Evolutionary conservation across 2,888 invertebrate species (phyloP), one percentile per base, ranked within the genome.

Genomic region (Callyntrura sp.): DNA sequence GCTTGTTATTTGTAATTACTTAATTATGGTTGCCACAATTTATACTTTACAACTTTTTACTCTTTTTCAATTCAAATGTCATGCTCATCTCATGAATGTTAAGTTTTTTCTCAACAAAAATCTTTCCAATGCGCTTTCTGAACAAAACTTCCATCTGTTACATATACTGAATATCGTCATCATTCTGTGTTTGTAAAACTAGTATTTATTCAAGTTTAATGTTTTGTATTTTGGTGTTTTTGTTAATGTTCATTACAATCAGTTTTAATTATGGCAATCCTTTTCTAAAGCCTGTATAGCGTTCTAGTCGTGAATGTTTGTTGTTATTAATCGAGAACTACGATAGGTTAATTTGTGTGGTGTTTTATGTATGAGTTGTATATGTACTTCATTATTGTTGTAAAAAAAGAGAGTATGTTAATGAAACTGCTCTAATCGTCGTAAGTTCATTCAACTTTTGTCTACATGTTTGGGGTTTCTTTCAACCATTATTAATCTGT

Each of bases 221-320:
- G 35, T 55, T n/a, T 55, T 55, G 57, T 57, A 60, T 81, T 81
- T 20, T 81, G n/a, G 35, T 60, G 25, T 20, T 9, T 51, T 68
- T 70, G 23, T 76, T 55, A 76, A 55, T 76, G 60, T 55, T 55
- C 17, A 43, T 83, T 83, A 83, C 88, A 82, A 88, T 88, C 76
- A 88, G 65, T 83, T 76, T 88, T 65, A 81, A 81, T 82, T 35
- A 87, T 79, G 87, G 87, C 87, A 81, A 82, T 88, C 65, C 23
- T 68, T 78, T 68, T 65, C 78, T 83, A 43, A 84, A 84, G 88
- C 88, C 88, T 88, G 83, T 88, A 60, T 84, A 88, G 89, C 57
- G 78, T 89, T 89, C 89, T 89, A 89, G 89, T 89, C 89, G 84
- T 85, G 84, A 45, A 65, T 79, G 76, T 83, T 83, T 87, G 70